phyloP scores from a whole-genome alignment of 1,140 invertebrate genomes.

The Matsumurasca onukii region DNA sequence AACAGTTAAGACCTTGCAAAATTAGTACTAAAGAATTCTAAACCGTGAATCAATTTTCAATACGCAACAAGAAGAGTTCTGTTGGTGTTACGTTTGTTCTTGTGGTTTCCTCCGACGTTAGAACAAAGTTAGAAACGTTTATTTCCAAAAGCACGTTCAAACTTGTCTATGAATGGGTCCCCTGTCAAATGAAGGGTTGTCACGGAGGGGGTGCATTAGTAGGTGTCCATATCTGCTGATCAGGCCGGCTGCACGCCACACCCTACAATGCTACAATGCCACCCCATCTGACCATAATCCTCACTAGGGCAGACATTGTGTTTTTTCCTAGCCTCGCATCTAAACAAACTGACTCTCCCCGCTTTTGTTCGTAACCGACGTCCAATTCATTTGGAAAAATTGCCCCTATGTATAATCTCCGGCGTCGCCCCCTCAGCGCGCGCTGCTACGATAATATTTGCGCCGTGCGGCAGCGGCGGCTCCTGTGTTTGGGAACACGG shows the following conservation, averaged over 20 bases:
- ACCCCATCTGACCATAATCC: slow-evolving; percentile 27
- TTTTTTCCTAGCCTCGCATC: slow-evolving; percentile 25
- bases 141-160: not conserved
- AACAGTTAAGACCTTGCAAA: too few species aligned
- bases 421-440: not conserved
- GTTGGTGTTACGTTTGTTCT: not conserved
- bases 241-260: not conserved
- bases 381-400: slow-evolving; percentile 33
- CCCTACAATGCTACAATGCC: too few species aligned
- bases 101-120: not conserved
- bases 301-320: slow-evolving; percentile 20
- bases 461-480: not conserved
- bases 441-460: slow-evolving; percentile 24
- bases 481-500: not conserved
- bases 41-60: not conserved
- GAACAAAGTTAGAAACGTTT: not conserved
- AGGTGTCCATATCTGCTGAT: not conserved
- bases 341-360: slow-evolving; percentile 29
- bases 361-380: slow-evolving; percentile 19
- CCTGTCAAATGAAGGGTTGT: not conserved
- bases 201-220: not conserved
- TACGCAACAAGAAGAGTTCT: not conserved
- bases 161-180: not conserved
- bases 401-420: slow-evolving; percentile 26
- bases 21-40: not conserved